Evolutionary conservation across 2,113 vertebrate genomes (phyloP).

Genomic region (Alces alces): DNA sequence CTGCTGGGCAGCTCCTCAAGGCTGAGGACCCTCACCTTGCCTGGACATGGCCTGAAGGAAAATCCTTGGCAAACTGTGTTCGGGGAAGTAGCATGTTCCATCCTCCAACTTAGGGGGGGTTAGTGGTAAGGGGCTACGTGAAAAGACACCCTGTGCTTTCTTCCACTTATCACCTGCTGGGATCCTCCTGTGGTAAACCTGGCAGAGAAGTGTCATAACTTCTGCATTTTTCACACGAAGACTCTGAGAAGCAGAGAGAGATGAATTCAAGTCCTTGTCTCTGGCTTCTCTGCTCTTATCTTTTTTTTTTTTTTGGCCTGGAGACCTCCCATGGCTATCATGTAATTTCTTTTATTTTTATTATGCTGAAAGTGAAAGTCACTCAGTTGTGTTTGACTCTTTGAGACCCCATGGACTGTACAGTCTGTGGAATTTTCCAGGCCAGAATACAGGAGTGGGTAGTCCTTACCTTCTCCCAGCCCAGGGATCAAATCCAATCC

Average conservation of each 20-base stretch:
- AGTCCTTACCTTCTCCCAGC: neutral
- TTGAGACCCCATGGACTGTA: neutral
- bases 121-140: neutral
- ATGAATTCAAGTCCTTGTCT: neutral
- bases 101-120: neutral
- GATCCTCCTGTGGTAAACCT: neutral
- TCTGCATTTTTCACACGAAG: neutral
- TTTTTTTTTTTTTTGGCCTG: neutral
- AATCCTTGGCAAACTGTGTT: neutral
- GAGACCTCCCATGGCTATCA: neutral
- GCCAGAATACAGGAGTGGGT: neutral
- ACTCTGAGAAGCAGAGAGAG: neutral
- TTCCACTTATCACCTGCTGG: neutral
- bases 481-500: neutral
- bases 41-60: neutral
- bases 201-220: neutral
- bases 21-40: neutral
- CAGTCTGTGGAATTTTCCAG: neutral
- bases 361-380: neutral
- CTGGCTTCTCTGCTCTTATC: neutral
- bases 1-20: neutral
- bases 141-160: neutral
- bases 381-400: neutral
- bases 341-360: neutral
- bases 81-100: neutral